Percentiles rank a stretch among this genome's conserved stretches.
phyloP scores from a whole-genome alignment of 2,888 invertebrate species.

The Mythimna lalbum region DNA sequence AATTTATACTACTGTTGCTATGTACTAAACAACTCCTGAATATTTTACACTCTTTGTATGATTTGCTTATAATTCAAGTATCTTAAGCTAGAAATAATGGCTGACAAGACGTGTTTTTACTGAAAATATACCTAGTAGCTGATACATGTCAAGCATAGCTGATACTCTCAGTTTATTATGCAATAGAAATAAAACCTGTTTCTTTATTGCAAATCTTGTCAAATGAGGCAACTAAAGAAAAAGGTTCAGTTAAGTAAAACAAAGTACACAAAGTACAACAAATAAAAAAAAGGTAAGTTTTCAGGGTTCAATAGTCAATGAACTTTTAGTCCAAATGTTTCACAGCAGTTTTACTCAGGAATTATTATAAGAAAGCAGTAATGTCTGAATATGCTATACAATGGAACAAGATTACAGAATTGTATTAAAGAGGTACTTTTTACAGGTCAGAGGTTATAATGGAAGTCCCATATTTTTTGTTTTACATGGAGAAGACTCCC shows the following conservation, averaged over 20 bases:
- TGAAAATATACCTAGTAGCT: conserved; percentile 13
- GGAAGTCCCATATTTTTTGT: no score
- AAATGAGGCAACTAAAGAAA: background rate
- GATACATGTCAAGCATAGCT: background rate
- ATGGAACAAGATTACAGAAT: background rate
- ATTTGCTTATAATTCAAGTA: conserved; percentile 19
- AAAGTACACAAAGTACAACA: conserved; percentile 1
- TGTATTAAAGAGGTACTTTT: background rate
- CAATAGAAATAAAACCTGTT: background rate
- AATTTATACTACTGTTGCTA: background rate
- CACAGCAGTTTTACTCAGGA: background rate
- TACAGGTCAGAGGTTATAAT: no score
- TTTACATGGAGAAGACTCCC: no score
- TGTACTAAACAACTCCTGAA: background rate
- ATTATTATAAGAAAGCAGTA: background rate
- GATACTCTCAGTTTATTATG: background rate
- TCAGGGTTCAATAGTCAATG: background rate
- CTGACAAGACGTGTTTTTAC: conserved; percentile 10
- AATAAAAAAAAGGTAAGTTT: background rate
- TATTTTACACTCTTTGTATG: conserved; percentile 17
- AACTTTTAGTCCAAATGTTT: background rate
- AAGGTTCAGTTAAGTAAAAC: conserved; percentile 7
- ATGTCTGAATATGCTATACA: background rate
- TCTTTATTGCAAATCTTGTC: background rate
- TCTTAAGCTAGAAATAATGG: conserved; percentile 15